Base-by-base conservation (phyloP, 1,140 invertebrate species). In the Lasioglossum baleicum region DNA sequence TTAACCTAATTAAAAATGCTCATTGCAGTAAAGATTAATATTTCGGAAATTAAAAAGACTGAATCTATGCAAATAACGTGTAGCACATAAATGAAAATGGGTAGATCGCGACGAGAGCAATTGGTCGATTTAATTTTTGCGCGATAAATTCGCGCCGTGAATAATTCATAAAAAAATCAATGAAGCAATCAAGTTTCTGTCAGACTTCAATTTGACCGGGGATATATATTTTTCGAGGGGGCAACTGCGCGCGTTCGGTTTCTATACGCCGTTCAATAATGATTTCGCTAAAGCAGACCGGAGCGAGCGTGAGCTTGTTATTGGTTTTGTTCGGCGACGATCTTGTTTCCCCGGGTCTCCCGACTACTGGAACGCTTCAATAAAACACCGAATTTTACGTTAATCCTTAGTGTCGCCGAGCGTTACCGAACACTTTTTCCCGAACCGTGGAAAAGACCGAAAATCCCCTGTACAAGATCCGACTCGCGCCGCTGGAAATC, bases 361-460 rank as follows among this genome's bases (percentile, higher is more conserved):
- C 13, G 40, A 8, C 7, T 8, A 0, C 42, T 22, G 4, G 10
- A 22, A 22, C 42, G 65, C 0, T n/a, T 56, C 7, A 11, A 65
- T 65, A 65, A 65, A 65, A 65, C 64, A 42, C 40, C 42, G 42
- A 67, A 67, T 67, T 67, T 67, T 48, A 67, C 65, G 65, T 67
- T 67, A 48, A 67, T 67, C 65, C 40, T 15, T 15, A 7, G 42
- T 48, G 65, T 48, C 42, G 65, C 51, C 42, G 65, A 13, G 2
- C 40, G 20, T 0, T 5, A 10, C 40, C 7, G 7, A n/a, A 17
- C 7, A 6, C 11, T 44, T 26, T 67, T 66, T 2, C 7, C 15
- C 40, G 3, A 31, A 0, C 15, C n/a, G 7, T n/a, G 42, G n/a
- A 44, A 66, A 67, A 67, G 22, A 26, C 42, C 6, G n/a, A 17